Percentiles rank a stretch among this genome's conserved stretches.
Evolutionary conservation across 1,140 invertebrate genomes (phyloP).

Genomic region (Saccostrea cuccullata): DNA sequence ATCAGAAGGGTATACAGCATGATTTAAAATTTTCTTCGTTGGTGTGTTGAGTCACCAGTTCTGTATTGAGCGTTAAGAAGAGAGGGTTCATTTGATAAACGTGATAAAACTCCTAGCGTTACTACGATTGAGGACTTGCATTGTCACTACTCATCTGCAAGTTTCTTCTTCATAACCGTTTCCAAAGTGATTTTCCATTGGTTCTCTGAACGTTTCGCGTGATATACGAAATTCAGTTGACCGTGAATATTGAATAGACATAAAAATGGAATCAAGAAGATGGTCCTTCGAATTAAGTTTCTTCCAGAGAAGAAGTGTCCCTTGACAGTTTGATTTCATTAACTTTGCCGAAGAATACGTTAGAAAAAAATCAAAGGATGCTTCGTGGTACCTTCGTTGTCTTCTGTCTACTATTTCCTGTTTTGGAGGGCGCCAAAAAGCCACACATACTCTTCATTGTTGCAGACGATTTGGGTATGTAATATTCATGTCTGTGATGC

Average conservation of each 20-base stretch:
- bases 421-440: background rate
- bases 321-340: background rate
- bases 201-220: background rate
- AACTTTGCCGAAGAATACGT: background rate
- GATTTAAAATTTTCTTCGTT: background rate
- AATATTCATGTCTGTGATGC: background rate
- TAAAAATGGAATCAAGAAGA: background rate
- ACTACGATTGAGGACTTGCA: background rate
- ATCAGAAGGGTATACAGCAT: background rate
- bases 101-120: background rate
- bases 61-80: background rate
- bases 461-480: constrained; percentile 51
- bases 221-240: background rate
- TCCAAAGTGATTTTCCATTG: background rate
- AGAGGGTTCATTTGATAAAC: constrained; percentile 2
- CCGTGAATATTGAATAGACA: background rate
- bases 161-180: background rate
- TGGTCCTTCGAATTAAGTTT: background rate
- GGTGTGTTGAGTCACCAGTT: background rate
- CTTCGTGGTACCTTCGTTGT: background rate
- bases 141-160: too few relatives aligned
- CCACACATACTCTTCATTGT: constrained; percentile 48
- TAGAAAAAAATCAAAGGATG: background rate
- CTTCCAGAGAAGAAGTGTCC: background rate
- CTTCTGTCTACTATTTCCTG: background rate